Base-by-base conservation (phyloP, 2,797 vertebrate species). In the Scomberomorus guttatus region DNA sequence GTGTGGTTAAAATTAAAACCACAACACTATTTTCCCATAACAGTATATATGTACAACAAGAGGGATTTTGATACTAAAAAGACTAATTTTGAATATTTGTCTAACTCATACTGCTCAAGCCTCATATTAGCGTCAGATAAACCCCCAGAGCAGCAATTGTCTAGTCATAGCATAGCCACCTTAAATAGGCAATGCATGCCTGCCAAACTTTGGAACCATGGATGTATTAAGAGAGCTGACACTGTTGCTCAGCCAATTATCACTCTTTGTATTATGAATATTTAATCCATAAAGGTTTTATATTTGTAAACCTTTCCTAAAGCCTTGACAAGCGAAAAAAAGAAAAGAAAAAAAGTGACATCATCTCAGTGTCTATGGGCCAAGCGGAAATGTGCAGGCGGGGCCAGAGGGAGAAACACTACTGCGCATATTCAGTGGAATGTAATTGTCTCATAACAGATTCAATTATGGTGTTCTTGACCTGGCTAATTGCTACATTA, bases 371-470 rank as follows among this genome's bases (percentile, higher is more conserved):
- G 44, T 48, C 42, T 44, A 44, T 15, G 6, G 6, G 17, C 17
- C 17, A 17, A 46, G 34, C 15, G 15, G 15, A 15, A 46, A 46
- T 46, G 44, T 17, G 5, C 17, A 17, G 15, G 17, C 15, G 8
- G 44, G 17, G 44, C 17, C 44, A 46, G 44, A 18, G 17, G 15
- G 15, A 17, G 15, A 6, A 46, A 37, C 10, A 18, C 14, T 46
- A 18, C 44, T 5, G 14, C 12, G 17, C 14, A 46, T 46, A 46
- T 6, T 48, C 44, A 48, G 5, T 37, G 37, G 37, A 37, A 37
- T 75, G 51, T 71, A 88, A 90, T 79, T 85, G 75, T 89, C 91
- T 85, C 78, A 82, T 75, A 87, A 84, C 75, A 70, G 69, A 83
- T 84, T 71, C 29, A 58, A 34, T 81, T 51, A 87, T 67, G 12